Base-by-base conservation (phyloP, 35 echinoderm and acorn worm genomes). In the Antedon bifida region DNA sequence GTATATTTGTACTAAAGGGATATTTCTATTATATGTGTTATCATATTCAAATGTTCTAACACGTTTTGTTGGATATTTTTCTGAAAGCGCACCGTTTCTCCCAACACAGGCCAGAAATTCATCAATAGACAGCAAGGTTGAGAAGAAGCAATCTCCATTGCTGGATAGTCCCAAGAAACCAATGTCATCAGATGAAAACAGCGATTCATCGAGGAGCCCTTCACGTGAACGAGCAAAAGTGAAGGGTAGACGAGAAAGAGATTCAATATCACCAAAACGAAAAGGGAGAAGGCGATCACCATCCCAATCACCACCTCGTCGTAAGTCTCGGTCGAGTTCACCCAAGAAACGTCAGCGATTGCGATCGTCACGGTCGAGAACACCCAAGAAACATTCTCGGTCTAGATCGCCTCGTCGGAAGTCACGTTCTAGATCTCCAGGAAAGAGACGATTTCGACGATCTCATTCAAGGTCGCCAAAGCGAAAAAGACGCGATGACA, bases 381-480 rank as follows among this genome's bases (percentile, higher is more conserved):
- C 51, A 64, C 51, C 51, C 26, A 78, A 36, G 23, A 11, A 31
- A 32, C 5, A 31, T 78, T 78, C 76, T 78, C 34, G 31, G 16
- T 36, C 31, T n/a, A 78, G 31, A 36, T 8, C 56, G 21, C 75
- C 84, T 5, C 35, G 36, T 21, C 78, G 51, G 74, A 89, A 84
- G 73, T 88, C 87, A 21, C 79, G 45, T 30, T 92, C 91, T 7
- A 84, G 74, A 31, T 92, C 91, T 0, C 75, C 74, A 19, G 23
- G 26, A 21, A 64, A 64, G 14, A 42, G 38, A 30, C 34, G 30
- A 30, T n/a, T n/a, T n/a, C 33, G 83, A 11, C 36, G 80, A 30
- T 83, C 81, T 64, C 81, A 45, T 30, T 83, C 81, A 7, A 21
- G 81, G 73, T 83, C 81, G 0, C 75, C 75, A 45, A 85, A 13